phyloP scores from a whole-genome alignment of 2,113 vertebrate species.

The Pangasianodon hypophthalmus region DNA sequence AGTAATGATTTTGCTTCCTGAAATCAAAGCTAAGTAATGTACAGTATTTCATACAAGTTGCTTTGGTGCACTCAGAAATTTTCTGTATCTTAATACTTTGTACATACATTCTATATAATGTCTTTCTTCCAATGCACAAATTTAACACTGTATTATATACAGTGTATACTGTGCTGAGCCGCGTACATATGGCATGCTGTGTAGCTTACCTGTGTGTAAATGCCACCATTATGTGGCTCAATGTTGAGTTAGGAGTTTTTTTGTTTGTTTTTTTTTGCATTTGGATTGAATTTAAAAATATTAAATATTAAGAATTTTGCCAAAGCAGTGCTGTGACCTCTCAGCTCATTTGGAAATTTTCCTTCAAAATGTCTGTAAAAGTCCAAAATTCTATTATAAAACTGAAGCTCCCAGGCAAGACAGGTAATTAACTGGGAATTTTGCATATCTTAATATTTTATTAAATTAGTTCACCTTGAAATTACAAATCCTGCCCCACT shows the following conservation, averaged over 20 bases:
- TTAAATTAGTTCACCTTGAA: conserved; percentile 47
- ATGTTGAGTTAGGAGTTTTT: neutral
- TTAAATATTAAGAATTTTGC: neutral
- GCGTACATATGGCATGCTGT: neutral
- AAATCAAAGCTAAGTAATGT: neutral
- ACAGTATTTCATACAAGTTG: neutral
- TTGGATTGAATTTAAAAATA: neutral
- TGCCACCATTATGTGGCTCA: neutral
- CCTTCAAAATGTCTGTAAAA: conserved; percentile 29
- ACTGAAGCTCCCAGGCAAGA: conserved; percentile 34
- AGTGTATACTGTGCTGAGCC: no score
- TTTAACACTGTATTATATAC: neutral
- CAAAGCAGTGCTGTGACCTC: neutral
- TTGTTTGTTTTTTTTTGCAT: no score
- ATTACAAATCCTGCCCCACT: conserved; percentile 48
- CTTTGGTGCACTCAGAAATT: neutral
- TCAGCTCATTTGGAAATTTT: conserved; percentile 34
- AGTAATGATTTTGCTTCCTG: neutral
- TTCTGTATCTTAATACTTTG: neutral
- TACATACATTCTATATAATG: neutral
- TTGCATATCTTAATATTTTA: conserved; percentile 35
- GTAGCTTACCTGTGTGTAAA: neutral
- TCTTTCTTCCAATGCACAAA: neutral
- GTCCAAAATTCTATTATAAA: conserved; percentile 45
- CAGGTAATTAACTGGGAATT: conserved; percentile 3